Base-by-base conservation (phyloP, 2,888 invertebrate species). In the Cryptocephalus primarius region DNA sequence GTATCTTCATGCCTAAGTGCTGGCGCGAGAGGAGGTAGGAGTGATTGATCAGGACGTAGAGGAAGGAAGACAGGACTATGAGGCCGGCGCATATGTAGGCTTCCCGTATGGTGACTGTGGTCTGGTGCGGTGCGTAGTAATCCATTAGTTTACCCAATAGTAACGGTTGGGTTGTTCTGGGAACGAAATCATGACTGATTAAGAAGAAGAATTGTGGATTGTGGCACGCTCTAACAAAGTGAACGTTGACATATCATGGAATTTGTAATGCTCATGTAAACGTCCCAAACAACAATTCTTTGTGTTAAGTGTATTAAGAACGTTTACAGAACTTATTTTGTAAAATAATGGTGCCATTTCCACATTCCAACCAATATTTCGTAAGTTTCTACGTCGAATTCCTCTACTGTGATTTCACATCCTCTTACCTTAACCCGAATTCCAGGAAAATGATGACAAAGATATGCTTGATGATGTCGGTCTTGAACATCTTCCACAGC, bases 1-100 rank as follows among this genome's bases (percentile, higher is more conserved):
- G 74, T 63, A 88, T 78, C 69, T 86, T 82, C 87, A 90, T 87
- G 43, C 92, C 91, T 8, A 62, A 49, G 60, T 88, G 84, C 43
- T 86, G 75, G 12, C 87, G 79, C n/a, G 82, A 84, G 75, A 92
- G 81, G 82, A 93, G 89, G 64, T 88, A 91, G 0, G 88, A 88
- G 70, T 96, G 68, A 12, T 50, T 55, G 4, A 63, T 50, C 6
- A 91, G 73, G 12, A 88, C 82, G 59, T 83, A 83, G 33, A 85
- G 61, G 0, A 83, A 81, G 6, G 59, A 55, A 1, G 57, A 49
- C 3, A 61, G 10, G 10, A 63, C 59, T 22, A 64, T 55, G 4
- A 55, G 42, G 13, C 52, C 49, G 9, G 60, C 60, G 46, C 59
- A 61, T 22, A 60, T 42, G 49, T 59, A 59, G 12, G 60, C 60